phyloP scores from a whole-genome alignment of 1,140 invertebrate species.

The Macrobrachium rosenbergii region DNA sequence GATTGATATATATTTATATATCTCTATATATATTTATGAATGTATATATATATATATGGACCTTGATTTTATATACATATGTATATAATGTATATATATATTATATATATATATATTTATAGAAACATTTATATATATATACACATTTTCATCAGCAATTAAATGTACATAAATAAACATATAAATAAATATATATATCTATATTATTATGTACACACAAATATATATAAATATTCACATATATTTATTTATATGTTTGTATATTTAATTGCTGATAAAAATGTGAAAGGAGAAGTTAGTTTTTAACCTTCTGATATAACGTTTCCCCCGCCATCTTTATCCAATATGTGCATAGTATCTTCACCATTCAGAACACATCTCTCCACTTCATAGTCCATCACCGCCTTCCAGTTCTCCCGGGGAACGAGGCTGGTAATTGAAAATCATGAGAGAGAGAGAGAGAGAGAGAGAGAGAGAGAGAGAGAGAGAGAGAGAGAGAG shows the following conservation, averaged over 20 bases:
- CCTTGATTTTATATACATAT: too few species aligned
- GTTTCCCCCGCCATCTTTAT: background rate
- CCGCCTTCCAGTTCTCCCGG: too few species aligned
- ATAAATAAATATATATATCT: too few species aligned
- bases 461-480: background rate
- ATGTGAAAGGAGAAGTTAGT: too few species aligned
- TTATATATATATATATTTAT: too few species aligned
- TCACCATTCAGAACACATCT: background rate
- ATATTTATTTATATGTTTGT: background rate
- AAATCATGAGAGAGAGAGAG: background rate
- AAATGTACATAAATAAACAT: too few species aligned
- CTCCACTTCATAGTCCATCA: too few species aligned
- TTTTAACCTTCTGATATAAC: background rate
- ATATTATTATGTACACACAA: background rate
- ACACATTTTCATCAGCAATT: too few species aligned
- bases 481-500: background rate
- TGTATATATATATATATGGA: too few species aligned
- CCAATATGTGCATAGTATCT: background rate
- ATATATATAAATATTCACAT: background rate
- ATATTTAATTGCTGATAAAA: background rate
- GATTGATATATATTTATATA: background rate
- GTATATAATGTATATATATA: too few species aligned
- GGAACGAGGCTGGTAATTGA: too few species aligned
- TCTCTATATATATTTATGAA: background rate
- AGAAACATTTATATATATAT: too few species aligned